Base-by-base conservation (phyloP, 2,888 invertebrate species). In the Parnassius mnemosyne region DNA sequence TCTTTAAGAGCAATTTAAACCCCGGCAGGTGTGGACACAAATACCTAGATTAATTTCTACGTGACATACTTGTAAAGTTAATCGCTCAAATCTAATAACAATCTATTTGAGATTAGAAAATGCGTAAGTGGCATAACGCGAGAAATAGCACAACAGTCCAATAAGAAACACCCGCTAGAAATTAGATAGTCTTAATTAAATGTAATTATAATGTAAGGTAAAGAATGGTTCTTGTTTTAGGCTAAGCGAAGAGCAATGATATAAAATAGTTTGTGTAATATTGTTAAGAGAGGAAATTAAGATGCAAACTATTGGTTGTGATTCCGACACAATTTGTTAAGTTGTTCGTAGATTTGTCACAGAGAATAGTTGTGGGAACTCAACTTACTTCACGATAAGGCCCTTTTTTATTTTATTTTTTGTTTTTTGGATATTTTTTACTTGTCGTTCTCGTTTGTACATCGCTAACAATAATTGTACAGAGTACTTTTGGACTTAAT, bases 401-500 rank as follows among this genome's bases (percentile, higher is more conserved):
- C 74, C 84, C 81, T 76, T 83, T 85, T 85, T 82, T 68, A 68
- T 66, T 71, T 76, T 77, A 78, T 80, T 77, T 77, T 73, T 78
- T 80, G 78, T 79, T 80, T 80, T 87, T 85, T 84, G 73, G 74
- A 80, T 83, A 81, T 83, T 86, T 84, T 89, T 90, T 89, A 87
- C 85, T 83, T 83, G 80, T 87, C 85, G 86, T 89, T 89, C 88
- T 89, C 87, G 86, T 91, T 91, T 89, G 89, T 90, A 90, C 89
- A 91, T 90, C 91, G 85, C 89, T 90, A 90, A 90, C 91, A 91
- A 90, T 91, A 88, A 87, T 83, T 91, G 91, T 91, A 91, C 91
- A 91, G 90, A 90, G 84, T 89, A 90, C 87, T 91, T 91, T 90
- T 88, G 89, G 87, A 91, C 90, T 89, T 91, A 90, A 89, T 88